A percentile compares a stretch with the other conserved stretches of the same genome.
These are phyloP conservation scores for Mesitornis unicolor DNA, from an alignment of 2,113 vertebrate species.

Conservation along the genomic window DNA sequence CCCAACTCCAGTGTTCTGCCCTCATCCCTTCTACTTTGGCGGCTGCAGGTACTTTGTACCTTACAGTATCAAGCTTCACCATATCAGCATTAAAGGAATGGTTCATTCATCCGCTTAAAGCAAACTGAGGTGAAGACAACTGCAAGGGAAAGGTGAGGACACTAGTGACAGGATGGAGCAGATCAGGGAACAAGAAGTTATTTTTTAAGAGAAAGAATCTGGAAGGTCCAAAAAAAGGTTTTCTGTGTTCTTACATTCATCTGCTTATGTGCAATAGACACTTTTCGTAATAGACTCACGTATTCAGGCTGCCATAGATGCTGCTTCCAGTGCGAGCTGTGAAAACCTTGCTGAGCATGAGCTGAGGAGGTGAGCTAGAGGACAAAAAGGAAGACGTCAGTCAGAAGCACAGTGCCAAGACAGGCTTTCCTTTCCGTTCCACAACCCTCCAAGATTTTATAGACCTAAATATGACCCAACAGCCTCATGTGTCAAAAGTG, in stretches of 20 bases:
- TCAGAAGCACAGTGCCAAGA: background rate
- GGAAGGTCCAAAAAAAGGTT: background rate
- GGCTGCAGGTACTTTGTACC: background rate
- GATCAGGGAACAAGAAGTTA: background rate
- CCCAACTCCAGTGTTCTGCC: background rate
- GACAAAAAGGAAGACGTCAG: background rate
- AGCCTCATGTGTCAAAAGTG: background rate
- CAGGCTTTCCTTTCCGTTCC: background rate
- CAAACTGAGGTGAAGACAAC: background rate
- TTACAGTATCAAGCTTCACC: background rate
- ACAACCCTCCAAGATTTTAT: background rate
- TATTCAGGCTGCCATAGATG: conserved; percentile 95
- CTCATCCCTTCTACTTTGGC: background rate
- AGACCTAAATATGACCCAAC: background rate
- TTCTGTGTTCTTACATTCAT: background rate
- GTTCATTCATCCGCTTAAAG: background rate
- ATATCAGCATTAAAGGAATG: background rate
- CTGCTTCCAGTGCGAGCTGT: conserved; percentile 95
- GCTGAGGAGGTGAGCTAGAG: conserved; percentile 91
- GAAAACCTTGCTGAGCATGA: conserved; percentile 99
- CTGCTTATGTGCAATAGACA: background rate
- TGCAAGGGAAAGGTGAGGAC: background rate
- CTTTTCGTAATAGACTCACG: conserved; percentile 77
- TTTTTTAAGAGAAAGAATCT: background rate
- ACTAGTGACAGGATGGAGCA: background rate